These are phyloP conservation scores for Oreocharis arfaki DNA, from an alignment of 2,113 vertebrate species.

Conservation along the genomic window DNA sequence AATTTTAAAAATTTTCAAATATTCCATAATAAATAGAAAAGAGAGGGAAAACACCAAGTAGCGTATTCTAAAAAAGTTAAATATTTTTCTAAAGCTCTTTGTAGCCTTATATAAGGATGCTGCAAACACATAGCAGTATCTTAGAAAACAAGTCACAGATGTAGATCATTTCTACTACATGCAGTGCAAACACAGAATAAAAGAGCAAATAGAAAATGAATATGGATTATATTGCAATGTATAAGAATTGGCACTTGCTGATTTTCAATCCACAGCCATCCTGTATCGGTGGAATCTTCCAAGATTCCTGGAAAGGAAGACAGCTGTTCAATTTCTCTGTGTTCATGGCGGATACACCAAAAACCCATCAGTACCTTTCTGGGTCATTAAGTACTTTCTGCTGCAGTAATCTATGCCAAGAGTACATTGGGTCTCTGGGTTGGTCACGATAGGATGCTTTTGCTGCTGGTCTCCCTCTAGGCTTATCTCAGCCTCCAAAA, in stretches of 20 bases:
- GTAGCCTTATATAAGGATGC: neutral
- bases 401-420: neutral
- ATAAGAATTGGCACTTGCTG: neutral
- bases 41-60: neutral
- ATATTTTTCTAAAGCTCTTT: neutral
- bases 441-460: neutral
- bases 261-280: neutral
- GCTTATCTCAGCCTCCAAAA: neutral
- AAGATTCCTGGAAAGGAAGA: neutral
- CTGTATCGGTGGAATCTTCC: neutral
- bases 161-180: neutral
- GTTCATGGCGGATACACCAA: neutral
- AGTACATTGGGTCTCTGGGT: rapidly evolving
- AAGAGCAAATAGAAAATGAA: neutral
- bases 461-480: neutral
- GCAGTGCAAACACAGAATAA: neutral
- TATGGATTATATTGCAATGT: neutral
- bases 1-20: neutral
- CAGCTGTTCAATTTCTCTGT: neutral
- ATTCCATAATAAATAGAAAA: neutral
- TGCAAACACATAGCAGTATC: neutral
- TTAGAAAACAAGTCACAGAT: neutral
- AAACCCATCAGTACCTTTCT: neutral
- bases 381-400: neutral
- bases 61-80: neutral